Percentiles rank a stretch among this genome's conserved stretches.
Conservation (phyloP, 2,797 vertebrate species). For the Diplodus sargus region DNA sequence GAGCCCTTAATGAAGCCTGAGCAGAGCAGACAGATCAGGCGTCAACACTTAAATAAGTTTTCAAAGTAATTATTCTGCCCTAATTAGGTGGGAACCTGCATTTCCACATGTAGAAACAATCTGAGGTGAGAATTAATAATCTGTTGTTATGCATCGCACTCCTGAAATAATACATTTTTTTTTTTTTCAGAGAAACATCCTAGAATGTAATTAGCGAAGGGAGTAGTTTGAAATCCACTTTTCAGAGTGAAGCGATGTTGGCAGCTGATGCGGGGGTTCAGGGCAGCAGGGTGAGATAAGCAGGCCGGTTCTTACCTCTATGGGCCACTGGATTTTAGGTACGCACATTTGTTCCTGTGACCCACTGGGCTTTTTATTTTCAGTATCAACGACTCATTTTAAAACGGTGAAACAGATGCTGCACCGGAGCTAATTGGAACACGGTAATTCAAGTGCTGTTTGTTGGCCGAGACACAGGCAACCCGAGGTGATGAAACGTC, state of each 20-base stretch:
- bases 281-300: slow-evolving; percentile 20
- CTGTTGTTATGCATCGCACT: slow-evolving; percentile 56
- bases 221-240: slow-evolving; percentile 67
- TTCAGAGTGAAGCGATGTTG: slow-evolving; percentile 45
- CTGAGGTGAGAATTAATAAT: slow-evolving; percentile 71
- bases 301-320: neutral
- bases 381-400: neutral
- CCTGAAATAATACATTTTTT: slow-evolving; percentile 64
- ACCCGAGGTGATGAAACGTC: too few species aligned
- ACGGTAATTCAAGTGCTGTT: too few species aligned
- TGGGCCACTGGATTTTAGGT: slow-evolving; percentile 1
- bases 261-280: slow-evolving; percentile 40
- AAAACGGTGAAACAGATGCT: neutral
- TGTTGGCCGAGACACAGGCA: too few species aligned
- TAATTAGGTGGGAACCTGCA: slow-evolving; percentile 78
- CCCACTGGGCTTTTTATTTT: neutral
- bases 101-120: slow-evolving; percentile 69
- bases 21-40: slow-evolving; percentile 54
- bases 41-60: slow-evolving; percentile 75
- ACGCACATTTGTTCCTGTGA: slow-evolving; percentile 6
- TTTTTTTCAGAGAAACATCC: slow-evolving; percentile 69
- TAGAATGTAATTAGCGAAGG: slow-evolving; percentile 68
- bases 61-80: slow-evolving; percentile 80
- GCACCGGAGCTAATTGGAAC: too few species aligned
- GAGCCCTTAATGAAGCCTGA: slow-evolving; percentile 67